Percentiles rank a stretch among this genome's conserved stretches.
Evolutionary conservation across 2,113 vertebrate genomes (phyloP).

Genomic region (Colistium nudipinnis): DNA sequence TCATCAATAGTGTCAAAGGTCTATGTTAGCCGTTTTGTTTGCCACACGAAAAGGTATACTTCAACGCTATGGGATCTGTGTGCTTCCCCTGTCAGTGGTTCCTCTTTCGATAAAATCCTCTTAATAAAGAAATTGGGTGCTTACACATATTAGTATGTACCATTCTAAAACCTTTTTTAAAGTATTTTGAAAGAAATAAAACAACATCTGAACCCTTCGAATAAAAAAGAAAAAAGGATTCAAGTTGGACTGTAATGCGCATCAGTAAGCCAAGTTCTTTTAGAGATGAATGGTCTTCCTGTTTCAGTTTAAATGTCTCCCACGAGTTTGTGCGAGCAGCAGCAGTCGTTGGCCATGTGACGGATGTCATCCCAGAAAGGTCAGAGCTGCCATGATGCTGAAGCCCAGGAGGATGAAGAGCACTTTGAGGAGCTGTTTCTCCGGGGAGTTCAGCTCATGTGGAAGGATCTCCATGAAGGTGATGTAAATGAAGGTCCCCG

Average conservation of each 20-base stretch:
- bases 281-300: not conserved
- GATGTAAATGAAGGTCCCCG: conserved; percentile 90
- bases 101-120: conserved; percentile 17
- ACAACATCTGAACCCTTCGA: conserved; percentile 15
- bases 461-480: conserved; percentile 93
- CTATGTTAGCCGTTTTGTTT: not conserved
- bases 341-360: not conserved
- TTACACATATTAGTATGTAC: not conserved
- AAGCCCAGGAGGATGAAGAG: conserved; percentile 88
- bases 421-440: conserved; percentile 86
- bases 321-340: not conserved
- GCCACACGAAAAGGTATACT: not conserved
- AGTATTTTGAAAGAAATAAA: conserved; percentile 16
- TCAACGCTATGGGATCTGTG: not conserved
- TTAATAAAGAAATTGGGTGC: not conserved
- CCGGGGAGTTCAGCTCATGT: conserved; percentile 84
- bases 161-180: conserved; percentile 6
- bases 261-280: not conserved
- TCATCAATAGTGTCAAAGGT: conserved; percentile 30
- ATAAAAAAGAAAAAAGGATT: conserved; percentile 11
- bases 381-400: conserved; percentile 85
- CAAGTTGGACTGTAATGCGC: not conserved
- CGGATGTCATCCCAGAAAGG: conserved; percentile 82
- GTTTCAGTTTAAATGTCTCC: not conserved
- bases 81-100: not conserved